Base-by-base conservation (phyloP, 2,888 invertebrate species). In the Lampropteryx suffumata region DNA sequence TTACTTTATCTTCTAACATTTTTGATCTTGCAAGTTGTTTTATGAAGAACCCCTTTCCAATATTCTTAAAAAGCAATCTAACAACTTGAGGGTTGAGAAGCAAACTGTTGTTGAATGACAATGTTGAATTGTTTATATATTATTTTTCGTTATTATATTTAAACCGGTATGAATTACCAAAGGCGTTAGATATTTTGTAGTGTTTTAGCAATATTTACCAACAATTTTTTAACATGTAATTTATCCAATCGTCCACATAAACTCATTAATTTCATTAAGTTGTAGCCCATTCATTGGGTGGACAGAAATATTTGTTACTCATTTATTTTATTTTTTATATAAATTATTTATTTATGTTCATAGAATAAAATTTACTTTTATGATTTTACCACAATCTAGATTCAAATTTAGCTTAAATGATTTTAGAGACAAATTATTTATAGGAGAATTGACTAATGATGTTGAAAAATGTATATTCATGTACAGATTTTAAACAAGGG, bases 141-240 rank as follows among this genome's bases (percentile, higher is more conserved):
- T 73, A 67, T 78, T 73, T 73, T 78, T 80, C 70, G 74, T 86
- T 82, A 76, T 75, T 73, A 67, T 75, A 72, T 74, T 61, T 77
- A 82, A 82, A 81, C 86, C 88, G 89, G 89, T 89, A 86, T 80
- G 74, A 75, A 82, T 85, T 85, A 88, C 89, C 89, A 89, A 89
- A 89, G 88, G 83, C 74, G 78, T 84, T 87, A 87, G 84, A 72
- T 87, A 84, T 79, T 48, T 77, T 76, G 77, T 87, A 82, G 82
- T 76, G 67, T 74, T 83, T 79, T 85, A 82, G 76, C 81, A 80
- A 76, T 80, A 78, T 80, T 73, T 76, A 76, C 63, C 67, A 65
- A 61, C 63, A 66, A 64, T 67, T 69, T 62, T 64, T 66, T 62
- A 56, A 67, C 62, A 34, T 49, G 39, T 59, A 56, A 50, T 24